A percentile compares a stretch with the other conserved stretches of the same genome.
These are phyloP conservation scores for Merops nubicus DNA, from an alignment of 2,113 vertebrate genomes.

Conservation along the genomic window DNA sequence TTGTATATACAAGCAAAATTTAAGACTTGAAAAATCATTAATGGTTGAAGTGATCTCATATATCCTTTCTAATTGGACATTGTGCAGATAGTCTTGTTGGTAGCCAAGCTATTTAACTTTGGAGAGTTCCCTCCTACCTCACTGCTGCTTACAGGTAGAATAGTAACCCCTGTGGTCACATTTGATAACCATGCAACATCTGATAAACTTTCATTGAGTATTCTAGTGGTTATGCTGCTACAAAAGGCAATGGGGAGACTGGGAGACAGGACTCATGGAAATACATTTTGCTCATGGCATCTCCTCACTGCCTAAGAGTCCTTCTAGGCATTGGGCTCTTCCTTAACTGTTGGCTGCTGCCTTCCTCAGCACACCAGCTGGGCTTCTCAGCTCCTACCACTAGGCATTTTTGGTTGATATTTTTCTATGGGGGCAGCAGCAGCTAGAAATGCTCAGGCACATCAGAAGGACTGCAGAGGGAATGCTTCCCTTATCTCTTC, in stretches of 20 bases:
- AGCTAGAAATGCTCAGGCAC: not conserved
- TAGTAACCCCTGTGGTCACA: not conserved
- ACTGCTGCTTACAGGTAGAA: not conserved
- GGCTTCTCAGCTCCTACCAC: not conserved
- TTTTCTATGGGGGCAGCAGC: not conserved
- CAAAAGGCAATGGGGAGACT: not conserved
- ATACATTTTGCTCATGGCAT: not conserved
- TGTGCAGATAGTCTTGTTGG: accelerated
- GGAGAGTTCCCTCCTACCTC: not conserved
- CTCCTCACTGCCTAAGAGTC: not conserved
- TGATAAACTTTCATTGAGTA: not conserved
- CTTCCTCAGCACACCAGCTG: not conserved
- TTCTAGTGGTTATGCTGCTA: not conserved
- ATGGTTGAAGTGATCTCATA: not conserved
- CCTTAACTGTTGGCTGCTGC: not conserved
- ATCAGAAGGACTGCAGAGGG: not conserved
- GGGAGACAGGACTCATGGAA: not conserved
- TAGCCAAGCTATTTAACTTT: not conserved
- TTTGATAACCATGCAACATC: too few species aligned
- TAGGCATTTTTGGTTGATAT: not conserved
- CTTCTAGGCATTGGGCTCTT: not conserved
- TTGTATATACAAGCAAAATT: constrained; percentile 15
- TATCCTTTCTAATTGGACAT: not conserved
- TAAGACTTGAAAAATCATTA: not conserved
- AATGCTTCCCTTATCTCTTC: not conserved